These are phyloP conservation scores for Murina feae DNA, from an alignment of 2,113 vertebrate genomes.

Conservation along the genomic window DNA sequence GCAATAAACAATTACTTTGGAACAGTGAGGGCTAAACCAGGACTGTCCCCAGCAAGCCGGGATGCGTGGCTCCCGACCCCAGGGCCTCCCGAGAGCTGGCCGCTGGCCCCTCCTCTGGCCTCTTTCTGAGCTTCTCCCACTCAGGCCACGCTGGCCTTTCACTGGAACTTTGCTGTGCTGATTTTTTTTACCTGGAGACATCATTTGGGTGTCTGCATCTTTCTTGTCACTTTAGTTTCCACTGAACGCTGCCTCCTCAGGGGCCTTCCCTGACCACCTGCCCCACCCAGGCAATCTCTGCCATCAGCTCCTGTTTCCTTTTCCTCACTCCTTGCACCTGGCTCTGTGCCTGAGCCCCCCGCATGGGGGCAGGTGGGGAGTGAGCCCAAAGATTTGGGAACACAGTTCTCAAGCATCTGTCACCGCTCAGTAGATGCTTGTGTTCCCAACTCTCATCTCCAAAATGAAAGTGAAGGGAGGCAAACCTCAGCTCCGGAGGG, in stretches of 20 bases:
- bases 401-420: not conserved
- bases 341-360: not conserved
- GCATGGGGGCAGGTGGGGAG: not conserved
- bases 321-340: rapidly evolving
- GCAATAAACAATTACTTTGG: not conserved
- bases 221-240: not conserved
- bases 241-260: not conserved
- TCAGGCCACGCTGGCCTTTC: not conserved
- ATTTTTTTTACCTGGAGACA: not conserved
- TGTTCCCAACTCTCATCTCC: not conserved
- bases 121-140: not conserved
- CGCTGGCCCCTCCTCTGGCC: not conserved
- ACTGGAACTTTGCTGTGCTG: not conserved
- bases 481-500: not conserved
- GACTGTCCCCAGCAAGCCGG: not conserved
- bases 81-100: not conserved
- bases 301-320: rapidly evolving
- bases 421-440: not conserved
- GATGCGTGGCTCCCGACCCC: not conserved
- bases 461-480: slow-evolving; percentile 21
- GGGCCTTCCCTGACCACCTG: not conserved
- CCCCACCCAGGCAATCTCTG: not conserved
- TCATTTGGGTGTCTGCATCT: not conserved
- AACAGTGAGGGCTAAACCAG: not conserved
- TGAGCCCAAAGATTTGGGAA: not conserved